Base-by-base conservation (phyloP, 2,888 invertebrate species). In the Enoplolaimus lenunculus region DNA sequence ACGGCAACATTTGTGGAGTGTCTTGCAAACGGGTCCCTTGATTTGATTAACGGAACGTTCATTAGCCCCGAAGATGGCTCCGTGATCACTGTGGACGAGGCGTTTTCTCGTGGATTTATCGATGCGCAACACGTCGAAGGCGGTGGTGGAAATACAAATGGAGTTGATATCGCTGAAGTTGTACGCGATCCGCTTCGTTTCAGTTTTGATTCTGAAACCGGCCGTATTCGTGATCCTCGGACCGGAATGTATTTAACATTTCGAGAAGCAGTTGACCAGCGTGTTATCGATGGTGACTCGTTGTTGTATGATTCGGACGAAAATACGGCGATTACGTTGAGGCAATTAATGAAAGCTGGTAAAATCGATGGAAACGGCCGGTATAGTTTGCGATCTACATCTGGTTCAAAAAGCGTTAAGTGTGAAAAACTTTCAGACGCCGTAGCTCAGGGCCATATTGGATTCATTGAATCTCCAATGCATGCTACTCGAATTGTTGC, bases 401-500 rank as follows among this genome's bases (percentile, higher is more conserved):
- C 87, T 1, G 88, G 88, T 21, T 85, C 82, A 71, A 81, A 82
- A 64, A 21, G 45, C 7, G 45, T 13, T 13, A 45, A 7, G 21
- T 13, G 7, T 13, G 80, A 87, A 35, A 85, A 84, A 73, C 83
- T 88, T 70, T 85, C 78, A 74, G 83, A 90, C 77, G 93, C 92
- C n/a, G 88, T 91, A 0, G 90, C 90, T 78, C 85, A 90, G 80
- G 93, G 93, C 0, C 83, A 93, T 0, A 83, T 94, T 74, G 92
- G 92, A 29, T 86, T 93, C 34, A 87, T 91, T 68, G 91, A 90
- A 34, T 90, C 90, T 26, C 93, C 94, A 1, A 86, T 92, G 30
- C 81, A 92, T 71, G 93, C 93, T 45, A 93, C 92, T 34, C 90
- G 90, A 84, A 89, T 89, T 60, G 87, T 90, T 26, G 86, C 88